Percentiles rank a stretch among this genome's conserved stretches.
Conservation (phyloP, 2,888 invertebrate genomes). For the Gisinianus flammeolus region DNA sequence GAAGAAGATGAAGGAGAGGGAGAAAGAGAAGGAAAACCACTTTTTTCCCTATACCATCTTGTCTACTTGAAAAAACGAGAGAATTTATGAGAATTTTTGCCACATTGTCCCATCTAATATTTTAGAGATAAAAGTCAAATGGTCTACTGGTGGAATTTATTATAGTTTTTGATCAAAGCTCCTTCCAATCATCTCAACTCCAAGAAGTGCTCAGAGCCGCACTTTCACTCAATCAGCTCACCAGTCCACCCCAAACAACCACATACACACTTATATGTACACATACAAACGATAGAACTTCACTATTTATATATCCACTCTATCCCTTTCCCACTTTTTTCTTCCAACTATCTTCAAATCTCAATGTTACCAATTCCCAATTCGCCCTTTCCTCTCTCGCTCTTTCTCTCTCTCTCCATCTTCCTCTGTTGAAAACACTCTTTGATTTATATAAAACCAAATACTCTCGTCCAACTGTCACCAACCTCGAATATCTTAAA, state of each 20-base stretch:
- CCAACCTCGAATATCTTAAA: not conserved
- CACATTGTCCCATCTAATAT: slow-evolving; percentile 49
- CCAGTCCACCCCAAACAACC: too few relatives aligned
- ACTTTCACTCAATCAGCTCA: slow-evolving; percentile 17
- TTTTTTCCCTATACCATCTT: not conserved
- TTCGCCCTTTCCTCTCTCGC: too few relatives aligned
- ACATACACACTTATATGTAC: too few relatives aligned
- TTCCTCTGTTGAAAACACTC: not conserved
- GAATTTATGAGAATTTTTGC: slow-evolving; percentile 47
- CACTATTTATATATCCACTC: too few relatives aligned
- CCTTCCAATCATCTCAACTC: slow-evolving; percentile 39
- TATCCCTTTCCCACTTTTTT: too few relatives aligned
- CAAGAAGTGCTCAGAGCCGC: slow-evolving; percentile 12
- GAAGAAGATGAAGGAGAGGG: not conserved
- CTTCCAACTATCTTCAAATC: too few relatives aligned
- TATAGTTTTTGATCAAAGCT: slow-evolving; percentile 49
- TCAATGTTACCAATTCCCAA: too few relatives aligned
- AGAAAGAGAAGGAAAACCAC: slow-evolving; percentile 21
- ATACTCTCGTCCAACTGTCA: slow-evolving; percentile 26
- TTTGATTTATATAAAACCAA: slow-evolving; percentile 27
- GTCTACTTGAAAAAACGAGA: slow-evolving; percentile 42
- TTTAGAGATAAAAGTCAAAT: slow-evolving; percentile 56
- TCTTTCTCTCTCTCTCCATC: too few relatives aligned
- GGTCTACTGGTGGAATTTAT: slow-evolving; percentile 54
- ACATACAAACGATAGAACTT: too few relatives aligned